Evolutionary conservation across 2,797 vertebrate genomes (phyloP), one percentile per base, ranked within the genome.

Genomic region (Carduelis carduelis): DNA sequence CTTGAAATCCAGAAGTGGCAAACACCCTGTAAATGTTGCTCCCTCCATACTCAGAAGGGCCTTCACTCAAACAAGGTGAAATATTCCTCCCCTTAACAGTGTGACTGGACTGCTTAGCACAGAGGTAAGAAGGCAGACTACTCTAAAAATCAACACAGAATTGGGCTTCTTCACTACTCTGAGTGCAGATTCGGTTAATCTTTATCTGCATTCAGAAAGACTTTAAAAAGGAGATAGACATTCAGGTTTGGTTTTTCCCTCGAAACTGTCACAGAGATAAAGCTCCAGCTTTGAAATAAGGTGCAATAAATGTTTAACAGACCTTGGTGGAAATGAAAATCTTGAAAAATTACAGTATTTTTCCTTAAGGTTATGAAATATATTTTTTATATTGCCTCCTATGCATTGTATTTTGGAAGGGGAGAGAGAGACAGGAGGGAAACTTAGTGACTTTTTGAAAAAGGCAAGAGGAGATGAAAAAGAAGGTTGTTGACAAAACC

Each of bases 161-260:
- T 9, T 26, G 11, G 44, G 46, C 28, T 95, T 28, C 18, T 68
- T 72, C 84, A 84, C 43, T 10, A 20, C 4, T 61, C 23, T 28
- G 11, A 55, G 43, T 61, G 64, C 21, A 71, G 72, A 85, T 47
- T 13, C 44, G 41, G 32, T 32, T 65, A 32, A 83, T 22, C 28
- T 75, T 81, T 53, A 83, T 44, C n/a, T 76, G 34, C 65, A 75
- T 37, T 83, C 34, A 85, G 44, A 93, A 82, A 47, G 47, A 46
- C 13, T 59, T 30, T 46, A 74, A 66, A 47, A 94, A 60, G 39
- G 53, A 2, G 14, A 78, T 0, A 49, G 46, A 19, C 21, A 50
- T 2, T 41, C 24, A 80, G 14, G 4, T n/a, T 41, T 21, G 7
- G 1, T 5, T 10, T 65, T 37, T 1, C 9, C 8, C 5, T 24